A percentile compares a stretch with the other conserved stretches of the same genome.
phyloP scores from a whole-genome alignment of 2,113 vertebrate species.

The Misgurnus anguillicaudatus region DNA sequence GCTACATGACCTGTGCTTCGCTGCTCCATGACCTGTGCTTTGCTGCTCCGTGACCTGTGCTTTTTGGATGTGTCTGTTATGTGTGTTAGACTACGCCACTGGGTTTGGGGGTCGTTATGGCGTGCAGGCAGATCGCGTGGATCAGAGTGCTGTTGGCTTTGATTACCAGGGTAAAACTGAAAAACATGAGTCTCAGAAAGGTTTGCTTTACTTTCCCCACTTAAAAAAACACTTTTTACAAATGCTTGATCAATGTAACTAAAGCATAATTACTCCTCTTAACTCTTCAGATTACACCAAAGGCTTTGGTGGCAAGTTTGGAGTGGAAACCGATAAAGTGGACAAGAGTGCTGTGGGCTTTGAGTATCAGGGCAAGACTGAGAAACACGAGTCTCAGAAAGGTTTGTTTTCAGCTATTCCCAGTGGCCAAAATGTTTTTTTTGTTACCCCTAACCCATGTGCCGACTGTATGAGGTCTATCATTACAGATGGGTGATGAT shows the following conservation, averaged over 20 bases:
- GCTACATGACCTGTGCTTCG: too few species aligned
- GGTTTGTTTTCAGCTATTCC: conserved; percentile 65
- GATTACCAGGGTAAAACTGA: conserved; percentile 94
- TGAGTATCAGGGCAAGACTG: conserved; percentile 93
- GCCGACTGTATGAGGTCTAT: too few species aligned
- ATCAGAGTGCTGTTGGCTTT: conserved; percentile 91
- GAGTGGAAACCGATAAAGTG: conserved; percentile 91
- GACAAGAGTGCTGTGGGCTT: conserved; percentile 94
- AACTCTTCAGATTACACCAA: conserved; percentile 84
- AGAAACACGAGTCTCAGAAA: conserved; percentile 93
- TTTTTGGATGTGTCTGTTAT: too few species aligned
- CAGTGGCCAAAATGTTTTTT: too few species aligned
- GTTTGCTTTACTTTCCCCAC: conserved; percentile 64
- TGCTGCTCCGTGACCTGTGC: too few species aligned
- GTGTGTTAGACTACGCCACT: conserved; percentile 73
- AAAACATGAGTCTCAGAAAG: conserved; percentile 96
- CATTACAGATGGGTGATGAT: too few species aligned
- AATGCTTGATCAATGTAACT: too few species aligned
- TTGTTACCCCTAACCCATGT: too few species aligned
- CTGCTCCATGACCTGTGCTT: too few species aligned
- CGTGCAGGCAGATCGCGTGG: conserved; percentile 81
- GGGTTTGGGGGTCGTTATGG: conserved; percentile 77
- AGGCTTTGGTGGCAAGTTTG: conserved; percentile 90
- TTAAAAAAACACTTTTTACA: background rate
- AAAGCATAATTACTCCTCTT: too few species aligned